phyloP scores from a whole-genome alignment of 2,888 invertebrate genomes.

The Myopa testacea region DNA sequence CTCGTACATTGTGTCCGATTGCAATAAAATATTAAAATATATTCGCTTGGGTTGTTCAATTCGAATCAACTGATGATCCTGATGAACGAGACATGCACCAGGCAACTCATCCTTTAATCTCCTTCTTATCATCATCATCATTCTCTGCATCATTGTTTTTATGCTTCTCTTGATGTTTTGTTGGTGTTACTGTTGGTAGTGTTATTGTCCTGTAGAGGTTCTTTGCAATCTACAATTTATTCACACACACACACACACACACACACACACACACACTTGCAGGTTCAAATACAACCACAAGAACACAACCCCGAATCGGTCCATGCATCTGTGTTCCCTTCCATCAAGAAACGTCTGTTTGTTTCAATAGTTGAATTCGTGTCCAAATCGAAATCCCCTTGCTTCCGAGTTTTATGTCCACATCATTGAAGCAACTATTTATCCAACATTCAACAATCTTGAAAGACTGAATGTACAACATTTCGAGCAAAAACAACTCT shows the following conservation, averaged over 20 bases:
- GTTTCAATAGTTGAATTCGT: not conserved
- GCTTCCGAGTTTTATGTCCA: conserved; percentile 4
- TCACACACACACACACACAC: conserved; percentile 9
- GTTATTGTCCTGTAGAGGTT: too few species aligned
- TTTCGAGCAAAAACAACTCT: too few species aligned
- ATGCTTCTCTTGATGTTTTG: too few species aligned
- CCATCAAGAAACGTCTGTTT: not conserved
- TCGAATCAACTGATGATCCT: not conserved
- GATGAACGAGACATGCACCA: not conserved
- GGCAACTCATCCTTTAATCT: not conserved
- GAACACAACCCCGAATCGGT: not conserved
- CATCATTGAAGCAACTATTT: conserved; percentile 23
- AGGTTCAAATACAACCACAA: conserved; percentile 19
- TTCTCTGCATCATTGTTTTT: not conserved
- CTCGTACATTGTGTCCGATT: too few species aligned
- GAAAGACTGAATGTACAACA: too few species aligned
- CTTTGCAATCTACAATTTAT: too few species aligned
- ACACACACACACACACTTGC: not conserved
- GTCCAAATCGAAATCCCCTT: not conserved
- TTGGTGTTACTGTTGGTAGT: too few species aligned
- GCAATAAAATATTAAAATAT: not conserved
- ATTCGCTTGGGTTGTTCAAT: too few species aligned
- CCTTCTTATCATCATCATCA: not conserved
- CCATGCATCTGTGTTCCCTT: not conserved
- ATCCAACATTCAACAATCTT: conserved; percentile 6